phyloP scores from a whole-genome alignment of 2,113 vertebrate genomes.

The Puntigrus tetrazona region DNA sequence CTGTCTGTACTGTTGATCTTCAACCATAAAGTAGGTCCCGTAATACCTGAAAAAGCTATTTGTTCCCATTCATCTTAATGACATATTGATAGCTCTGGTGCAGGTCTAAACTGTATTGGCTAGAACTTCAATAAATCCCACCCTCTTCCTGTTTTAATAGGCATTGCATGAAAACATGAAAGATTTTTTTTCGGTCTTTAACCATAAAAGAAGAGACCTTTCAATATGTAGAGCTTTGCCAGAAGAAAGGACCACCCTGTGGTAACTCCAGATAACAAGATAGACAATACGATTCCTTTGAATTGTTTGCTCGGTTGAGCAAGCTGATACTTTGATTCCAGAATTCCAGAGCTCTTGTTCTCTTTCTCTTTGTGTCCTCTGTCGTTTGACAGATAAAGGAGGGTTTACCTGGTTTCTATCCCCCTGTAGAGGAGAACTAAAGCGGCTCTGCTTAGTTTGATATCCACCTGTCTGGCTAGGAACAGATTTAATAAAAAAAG shows the following conservation, averaged over 20 bases:
- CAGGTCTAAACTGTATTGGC: neutral
- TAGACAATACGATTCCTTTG: slow-evolving; percentile 30
- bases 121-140: neutral
- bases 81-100: neutral
- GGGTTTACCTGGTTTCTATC: slow-evolving; percentile 27
- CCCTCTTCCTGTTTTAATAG: neutral
- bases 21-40: neutral
- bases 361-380: slow-evolving; percentile 24
- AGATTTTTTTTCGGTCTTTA: neutral
- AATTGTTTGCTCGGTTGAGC: slow-evolving; percentile 25
- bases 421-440: slow-evolving; percentile 22
- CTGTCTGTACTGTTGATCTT: neutral
- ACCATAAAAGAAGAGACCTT: neutral
- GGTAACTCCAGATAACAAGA: slow-evolving; percentile 40
- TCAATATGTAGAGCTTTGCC: neutral
- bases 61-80: neutral
- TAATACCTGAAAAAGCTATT: neutral
- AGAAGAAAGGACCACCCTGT: slow-evolving; percentile 22
- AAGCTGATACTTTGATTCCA: slow-evolving; percentile 42
- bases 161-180: neutral
- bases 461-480: slow-evolving; percentile 21
- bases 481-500: slow-evolving; percentile 31
- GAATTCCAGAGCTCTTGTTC: slow-evolving; percentile 30
- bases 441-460: slow-evolving; percentile 24
- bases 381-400: slow-evolving; percentile 22